Conservation (phyloP, 2,113 vertebrate species). For the Daubentonia madagascariensis region DNA sequence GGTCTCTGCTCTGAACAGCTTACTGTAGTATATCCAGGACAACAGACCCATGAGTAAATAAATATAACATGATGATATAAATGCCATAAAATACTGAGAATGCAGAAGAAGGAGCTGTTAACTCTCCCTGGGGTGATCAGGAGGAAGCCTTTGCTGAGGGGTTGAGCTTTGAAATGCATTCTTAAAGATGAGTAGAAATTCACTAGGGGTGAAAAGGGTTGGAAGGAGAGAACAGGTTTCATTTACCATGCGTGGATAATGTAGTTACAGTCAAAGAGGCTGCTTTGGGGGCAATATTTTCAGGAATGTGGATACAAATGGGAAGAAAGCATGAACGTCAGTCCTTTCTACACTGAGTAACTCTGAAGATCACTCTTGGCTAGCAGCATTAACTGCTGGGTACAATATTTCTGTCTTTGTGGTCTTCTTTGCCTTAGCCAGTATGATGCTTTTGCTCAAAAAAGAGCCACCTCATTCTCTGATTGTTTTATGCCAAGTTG, state of each 20-base stretch:
- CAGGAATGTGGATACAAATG: not conserved
- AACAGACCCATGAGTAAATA: not conserved
- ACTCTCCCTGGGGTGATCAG: not conserved
- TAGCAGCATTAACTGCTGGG: not conserved
- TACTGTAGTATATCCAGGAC: not conserved
- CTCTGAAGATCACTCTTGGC: constrained; percentile 13
- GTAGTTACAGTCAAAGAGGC: not conserved
- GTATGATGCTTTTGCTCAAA: constrained; percentile 64
- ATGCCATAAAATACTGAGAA: not conserved
- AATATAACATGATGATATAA: not conserved
- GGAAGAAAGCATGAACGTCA: not conserved
- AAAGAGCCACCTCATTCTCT: constrained; percentile 69
- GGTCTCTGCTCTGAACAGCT: not conserved
- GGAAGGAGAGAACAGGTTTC: not conserved
- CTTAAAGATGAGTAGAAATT: not conserved
- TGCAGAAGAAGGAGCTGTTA: not conserved
- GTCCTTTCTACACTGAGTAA: not conserved
- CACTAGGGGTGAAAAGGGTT: not conserved
- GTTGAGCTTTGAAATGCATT: not conserved
- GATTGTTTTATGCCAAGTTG: constrained; percentile 76
- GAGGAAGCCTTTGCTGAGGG: not conserved
- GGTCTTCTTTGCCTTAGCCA: constrained; percentile 54
- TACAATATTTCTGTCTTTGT: constrained; percentile 56
- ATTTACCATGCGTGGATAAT: not conserved
- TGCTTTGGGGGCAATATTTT: not conserved